Conservation (phyloP, 1,140 invertebrate species). For the Pygmarrhopalites habei region DNA sequence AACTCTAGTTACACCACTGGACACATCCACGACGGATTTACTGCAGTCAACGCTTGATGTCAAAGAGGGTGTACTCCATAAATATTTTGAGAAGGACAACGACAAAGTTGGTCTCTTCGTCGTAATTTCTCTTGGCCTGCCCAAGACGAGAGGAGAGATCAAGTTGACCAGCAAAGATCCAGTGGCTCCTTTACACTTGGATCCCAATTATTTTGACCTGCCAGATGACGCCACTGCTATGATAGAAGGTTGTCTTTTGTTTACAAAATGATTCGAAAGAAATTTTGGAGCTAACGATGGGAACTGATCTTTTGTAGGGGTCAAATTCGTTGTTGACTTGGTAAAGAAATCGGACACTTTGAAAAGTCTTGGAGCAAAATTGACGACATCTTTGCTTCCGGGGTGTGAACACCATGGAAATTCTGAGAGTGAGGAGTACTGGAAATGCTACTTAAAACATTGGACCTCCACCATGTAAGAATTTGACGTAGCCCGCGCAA, state of each 20-base stretch:
- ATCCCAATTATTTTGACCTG: constrained; percentile 66
- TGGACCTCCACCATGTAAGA: constrained; percentile 56
- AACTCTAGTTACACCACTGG: constrained; percentile 13
- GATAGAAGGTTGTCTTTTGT: constrained; percentile 46
- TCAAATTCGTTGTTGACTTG: background rate
- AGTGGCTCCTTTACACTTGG: constrained; percentile 57
- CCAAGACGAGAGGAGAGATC: constrained; percentile 63
- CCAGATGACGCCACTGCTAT: constrained; percentile 54
- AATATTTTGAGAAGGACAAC: constrained; percentile 13
- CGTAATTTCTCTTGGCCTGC: constrained; percentile 19
- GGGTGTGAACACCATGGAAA: constrained; percentile 65
- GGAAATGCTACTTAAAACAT: constrained; percentile 77
- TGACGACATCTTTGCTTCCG: constrained; percentile 54
- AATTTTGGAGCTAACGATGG: too few species aligned
- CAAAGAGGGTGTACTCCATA: constrained; percentile 13
- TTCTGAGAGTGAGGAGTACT: constrained; percentile 68
- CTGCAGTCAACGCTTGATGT: constrained; percentile 21
- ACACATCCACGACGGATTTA: constrained; percentile 15
- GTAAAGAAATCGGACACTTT: constrained; percentile 28
- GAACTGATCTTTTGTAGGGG: too few species aligned
- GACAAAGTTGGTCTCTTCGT: constrained; percentile 28
- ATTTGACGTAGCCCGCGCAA: constrained; percentile 52
- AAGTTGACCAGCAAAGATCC: constrained; percentile 56
- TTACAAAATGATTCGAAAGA: too few species aligned
- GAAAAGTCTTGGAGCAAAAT: constrained; percentile 27